Evolutionary conservation across 1,140 invertebrate genomes (phyloP).

Genomic region (Drosophila nigromelanica): DNA sequence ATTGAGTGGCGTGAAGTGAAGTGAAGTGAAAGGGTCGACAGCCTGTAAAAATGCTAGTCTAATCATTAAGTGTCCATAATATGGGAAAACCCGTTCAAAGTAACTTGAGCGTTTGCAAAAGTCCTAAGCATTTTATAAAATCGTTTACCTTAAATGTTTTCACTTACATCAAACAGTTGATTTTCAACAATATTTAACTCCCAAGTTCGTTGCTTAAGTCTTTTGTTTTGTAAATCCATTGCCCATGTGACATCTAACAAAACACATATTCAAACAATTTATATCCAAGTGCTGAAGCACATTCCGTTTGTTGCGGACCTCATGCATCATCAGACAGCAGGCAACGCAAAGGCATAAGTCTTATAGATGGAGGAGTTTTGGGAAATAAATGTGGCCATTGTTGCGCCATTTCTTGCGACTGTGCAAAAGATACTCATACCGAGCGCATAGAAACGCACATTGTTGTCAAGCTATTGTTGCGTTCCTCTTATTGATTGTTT

Average conservation of each 20-base stretch:
- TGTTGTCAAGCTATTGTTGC: conserved; percentile 53
- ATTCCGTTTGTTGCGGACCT: conserved; percentile 56
- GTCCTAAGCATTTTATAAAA: not conserved
- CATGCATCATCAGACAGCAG: conserved; percentile 60
- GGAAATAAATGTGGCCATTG: conserved; percentile 75
- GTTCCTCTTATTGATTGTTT: conserved; percentile 69
- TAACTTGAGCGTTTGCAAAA: conserved; percentile 4
- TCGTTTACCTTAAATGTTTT: not conserved
- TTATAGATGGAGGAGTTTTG: conserved; percentile 65
- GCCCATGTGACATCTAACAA: not conserved
- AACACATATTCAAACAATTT: conserved; percentile 12
- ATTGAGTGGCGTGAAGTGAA: conserved; percentile 61
- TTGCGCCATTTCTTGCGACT: conserved; percentile 69
- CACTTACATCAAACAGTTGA: not conserved
- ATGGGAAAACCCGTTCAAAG: conserved; percentile 15
- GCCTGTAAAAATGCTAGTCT: conserved; percentile 47
- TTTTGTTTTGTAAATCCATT: conserved; percentile 53
- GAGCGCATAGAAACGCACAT: conserved; percentile 64
- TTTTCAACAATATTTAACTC: not conserved
- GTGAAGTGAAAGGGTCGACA: conserved; percentile 78
- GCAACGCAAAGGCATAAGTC: conserved; percentile 40
- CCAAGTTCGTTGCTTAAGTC: conserved; percentile 63
- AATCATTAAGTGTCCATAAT: conserved; percentile 25
- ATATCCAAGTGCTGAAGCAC: conserved; percentile 10
- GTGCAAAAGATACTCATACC: conserved; percentile 50